These are phyloP conservation scores for Prinia subflava DNA, from an alignment of 2,113 vertebrate species.

Conservation along the genomic window DNA sequence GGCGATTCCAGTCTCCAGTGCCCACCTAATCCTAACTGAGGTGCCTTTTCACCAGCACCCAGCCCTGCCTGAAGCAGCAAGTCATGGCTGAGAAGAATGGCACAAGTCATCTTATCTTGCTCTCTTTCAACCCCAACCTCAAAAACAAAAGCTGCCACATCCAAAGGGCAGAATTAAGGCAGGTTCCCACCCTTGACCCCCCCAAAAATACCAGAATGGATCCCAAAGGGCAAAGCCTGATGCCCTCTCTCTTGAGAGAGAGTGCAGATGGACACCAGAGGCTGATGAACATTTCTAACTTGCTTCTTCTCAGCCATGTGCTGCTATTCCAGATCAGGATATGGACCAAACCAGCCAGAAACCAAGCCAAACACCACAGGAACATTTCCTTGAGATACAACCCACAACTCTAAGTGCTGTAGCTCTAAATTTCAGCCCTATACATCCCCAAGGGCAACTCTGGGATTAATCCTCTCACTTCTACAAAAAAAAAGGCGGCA, in stretches of 20 bases:
- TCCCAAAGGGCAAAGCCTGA: neutral
- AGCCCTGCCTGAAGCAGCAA: conserved; percentile 42
- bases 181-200: neutral
- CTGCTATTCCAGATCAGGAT: conserved; percentile 40
- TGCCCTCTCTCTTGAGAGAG: neutral
- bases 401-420: neutral
- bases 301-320: conserved; percentile 41
- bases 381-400: neutral
- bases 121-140: neutral
- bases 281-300: neutral
- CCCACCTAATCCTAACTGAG: neutral
- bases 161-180: neutral
- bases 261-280: neutral
- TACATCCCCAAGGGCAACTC: neutral
- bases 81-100: conserved; percentile 35
- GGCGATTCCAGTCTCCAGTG: neutral
- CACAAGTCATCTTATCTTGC: neutral
- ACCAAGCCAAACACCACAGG: conserved; percentile 56
- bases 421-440: neutral
- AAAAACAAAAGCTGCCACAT: neutral
- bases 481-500: neutral
- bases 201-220: neutral
- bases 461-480: neutral
- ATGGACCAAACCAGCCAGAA: conserved; percentile 60
- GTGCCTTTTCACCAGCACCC: neutral